Conservation (phyloP, 2,113 vertebrate genomes). For the Rhynchopsitta pachyrhyncha region DNA sequence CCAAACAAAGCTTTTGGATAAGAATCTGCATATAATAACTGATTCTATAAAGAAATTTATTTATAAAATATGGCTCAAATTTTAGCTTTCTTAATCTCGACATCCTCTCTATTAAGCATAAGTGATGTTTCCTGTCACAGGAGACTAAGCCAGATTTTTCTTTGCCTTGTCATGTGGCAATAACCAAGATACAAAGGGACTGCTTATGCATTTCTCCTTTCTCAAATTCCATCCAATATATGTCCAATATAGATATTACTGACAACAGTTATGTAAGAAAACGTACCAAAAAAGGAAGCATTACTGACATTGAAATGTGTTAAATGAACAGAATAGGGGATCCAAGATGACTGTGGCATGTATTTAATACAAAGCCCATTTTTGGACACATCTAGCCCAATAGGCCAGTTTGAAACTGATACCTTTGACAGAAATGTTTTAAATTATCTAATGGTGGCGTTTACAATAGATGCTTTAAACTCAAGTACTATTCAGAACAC, state of each 20-base stretch:
- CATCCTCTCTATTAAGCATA: too few species aligned
- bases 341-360: neutral
- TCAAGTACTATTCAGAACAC: neutral
- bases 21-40: neutral
- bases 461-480: neutral
- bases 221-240: neutral
- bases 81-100: neutral
- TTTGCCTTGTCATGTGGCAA: neutral
- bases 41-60: neutral
- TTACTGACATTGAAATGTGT: neutral
- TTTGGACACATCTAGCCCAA: neutral
- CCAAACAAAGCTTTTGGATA: neutral
- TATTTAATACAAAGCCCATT: neutral
- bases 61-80: neutral
- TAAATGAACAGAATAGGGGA: neutral
- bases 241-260: neutral
- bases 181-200: neutral
- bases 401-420: neutral
- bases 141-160: neutral
- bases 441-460: neutral
- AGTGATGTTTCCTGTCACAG: neutral
- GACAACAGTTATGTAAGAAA: neutral
- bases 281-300: neutral
- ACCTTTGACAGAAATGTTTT: neutral
- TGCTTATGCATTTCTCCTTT: neutral